A percentile compares a stretch with the other conserved stretches of the same genome.
These are phyloP conservation scores for Rhinoraja longicauda DNA, from an alignment of 2,797 vertebrate species.

Conservation along the genomic window DNA sequence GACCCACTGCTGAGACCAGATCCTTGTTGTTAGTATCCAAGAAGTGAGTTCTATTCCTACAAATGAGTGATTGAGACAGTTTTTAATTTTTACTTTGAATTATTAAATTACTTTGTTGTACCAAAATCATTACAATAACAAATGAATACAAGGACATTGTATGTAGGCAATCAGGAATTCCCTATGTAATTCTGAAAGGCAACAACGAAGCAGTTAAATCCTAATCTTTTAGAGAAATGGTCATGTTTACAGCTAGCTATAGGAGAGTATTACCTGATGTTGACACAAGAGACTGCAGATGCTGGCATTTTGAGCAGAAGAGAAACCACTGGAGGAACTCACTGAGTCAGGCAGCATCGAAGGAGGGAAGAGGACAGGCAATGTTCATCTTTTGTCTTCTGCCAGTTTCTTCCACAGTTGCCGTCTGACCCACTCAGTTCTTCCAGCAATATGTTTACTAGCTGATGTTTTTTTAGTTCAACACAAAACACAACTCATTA, in stretches of 20 bases:
- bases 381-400: too few relatives aligned
- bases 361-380: too few relatives aligned
- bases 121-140: not conserved
- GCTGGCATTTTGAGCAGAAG: too few relatives aligned
- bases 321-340: too few relatives aligned
- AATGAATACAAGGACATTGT: not conserved
- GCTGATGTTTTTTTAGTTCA: not conserved
- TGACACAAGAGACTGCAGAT: too few relatives aligned
- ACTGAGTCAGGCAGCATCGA: too few relatives aligned
- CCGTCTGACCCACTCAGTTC: too few relatives aligned
- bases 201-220: not conserved
- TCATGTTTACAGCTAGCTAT: not conserved
- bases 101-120: not conserved
- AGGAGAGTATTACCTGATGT: not conserved
- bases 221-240: not conserved
- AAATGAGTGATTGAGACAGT: not conserved
- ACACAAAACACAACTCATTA: not conserved
- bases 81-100: not conserved
- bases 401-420: too few relatives aligned
- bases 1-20: too few relatives aligned
- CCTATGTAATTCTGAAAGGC: not conserved
- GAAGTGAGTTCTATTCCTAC: not conserved
- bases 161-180: not conserved
- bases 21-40: not conserved
- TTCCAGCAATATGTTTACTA: too few relatives aligned